Percentiles rank a stretch among this genome's conserved stretches.
Conservation (phyloP, 2,797 vertebrate genomes). For the Alcedo atthis region DNA sequence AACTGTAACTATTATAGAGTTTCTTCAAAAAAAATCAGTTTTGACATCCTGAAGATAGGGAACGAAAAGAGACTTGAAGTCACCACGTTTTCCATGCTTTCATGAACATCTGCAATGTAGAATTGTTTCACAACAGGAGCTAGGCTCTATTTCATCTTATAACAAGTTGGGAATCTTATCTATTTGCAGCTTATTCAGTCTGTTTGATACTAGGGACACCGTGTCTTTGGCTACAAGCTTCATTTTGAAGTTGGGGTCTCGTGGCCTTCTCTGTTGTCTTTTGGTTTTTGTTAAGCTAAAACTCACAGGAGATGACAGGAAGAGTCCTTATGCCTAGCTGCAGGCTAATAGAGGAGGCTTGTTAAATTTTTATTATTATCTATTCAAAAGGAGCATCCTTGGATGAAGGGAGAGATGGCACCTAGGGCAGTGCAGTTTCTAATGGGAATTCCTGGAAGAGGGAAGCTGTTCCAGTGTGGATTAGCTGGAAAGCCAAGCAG, state of each 20-base stretch:
- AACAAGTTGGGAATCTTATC: constrained; percentile 10
- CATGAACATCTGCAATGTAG: constrained; percentile 51
- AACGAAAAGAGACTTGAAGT: constrained; percentile 22
- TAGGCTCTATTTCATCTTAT: constrained; percentile 24
- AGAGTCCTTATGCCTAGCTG: not conserved
- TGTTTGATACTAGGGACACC: not conserved
- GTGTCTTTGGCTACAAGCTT: not conserved
- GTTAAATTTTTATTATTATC: constrained; percentile 12
- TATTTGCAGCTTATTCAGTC: constrained; percentile 22
- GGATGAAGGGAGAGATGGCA: not conserved
- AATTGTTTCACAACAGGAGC: constrained; percentile 43
- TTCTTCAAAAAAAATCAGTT: constrained; percentile 44
- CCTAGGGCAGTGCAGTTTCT: not conserved
- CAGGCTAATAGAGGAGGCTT: not conserved
- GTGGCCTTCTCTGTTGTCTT: not conserved
- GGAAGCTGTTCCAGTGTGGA: not conserved
- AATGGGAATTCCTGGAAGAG: not conserved
- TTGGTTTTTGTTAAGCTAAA: constrained; percentile 18
- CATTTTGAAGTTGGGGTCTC: not conserved
- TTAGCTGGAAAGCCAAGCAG: not conserved
- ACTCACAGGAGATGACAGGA: not conserved
- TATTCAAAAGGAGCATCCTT: not conserved
- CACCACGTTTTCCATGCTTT: constrained; percentile 49
- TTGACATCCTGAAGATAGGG: constrained; percentile 37
- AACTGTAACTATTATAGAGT: constrained; percentile 3